These are phyloP conservation scores for Diadegma fenestrale DNA, from an alignment of 2,888 invertebrate species.

Conservation along the genomic window DNA sequence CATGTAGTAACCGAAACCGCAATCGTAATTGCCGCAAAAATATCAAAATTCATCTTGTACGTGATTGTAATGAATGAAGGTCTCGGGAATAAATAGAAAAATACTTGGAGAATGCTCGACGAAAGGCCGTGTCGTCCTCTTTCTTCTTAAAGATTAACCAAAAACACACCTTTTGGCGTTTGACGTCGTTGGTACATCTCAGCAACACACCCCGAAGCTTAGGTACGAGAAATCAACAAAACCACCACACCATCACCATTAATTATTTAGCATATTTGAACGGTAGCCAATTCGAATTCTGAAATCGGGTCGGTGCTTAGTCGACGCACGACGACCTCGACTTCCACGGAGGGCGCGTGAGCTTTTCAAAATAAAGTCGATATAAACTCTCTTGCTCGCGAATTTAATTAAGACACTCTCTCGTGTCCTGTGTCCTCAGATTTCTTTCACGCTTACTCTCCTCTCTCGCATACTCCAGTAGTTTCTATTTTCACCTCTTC, in stretches of 20 bases:
- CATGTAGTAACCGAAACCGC: neutral
- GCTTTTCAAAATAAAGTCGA: conserved; percentile 65
- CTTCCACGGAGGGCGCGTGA: conserved; percentile 54
- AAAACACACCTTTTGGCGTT: conserved; percentile 1
- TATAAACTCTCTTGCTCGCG: neutral
- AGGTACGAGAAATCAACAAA: conserved; percentile 18
- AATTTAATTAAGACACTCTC: conserved; percentile 45
- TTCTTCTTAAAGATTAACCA: neutral
- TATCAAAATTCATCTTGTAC: neutral
- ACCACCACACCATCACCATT: conserved; percentile 60
- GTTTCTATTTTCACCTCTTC: neutral
- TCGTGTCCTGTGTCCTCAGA: neutral
- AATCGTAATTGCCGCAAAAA: neutral
- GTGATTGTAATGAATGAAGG: neutral
- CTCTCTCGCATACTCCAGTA: neutral
- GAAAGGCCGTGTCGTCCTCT: conserved; percentile 39
- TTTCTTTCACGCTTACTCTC: neutral
- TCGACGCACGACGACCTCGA: conserved; percentile 65
- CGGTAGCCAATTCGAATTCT: conserved; percentile 71
- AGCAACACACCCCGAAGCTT: conserved; percentile 14
- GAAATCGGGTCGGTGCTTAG: conserved; percentile 69
- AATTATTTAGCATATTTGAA: conserved; percentile 73
- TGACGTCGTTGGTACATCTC: conserved; percentile 9
- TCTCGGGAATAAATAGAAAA: conserved; percentile 27
- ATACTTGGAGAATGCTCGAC: conserved; percentile 33